Conservation (phyloP, 2,113 vertebrate genomes). For the Cathartes aura region DNA sequence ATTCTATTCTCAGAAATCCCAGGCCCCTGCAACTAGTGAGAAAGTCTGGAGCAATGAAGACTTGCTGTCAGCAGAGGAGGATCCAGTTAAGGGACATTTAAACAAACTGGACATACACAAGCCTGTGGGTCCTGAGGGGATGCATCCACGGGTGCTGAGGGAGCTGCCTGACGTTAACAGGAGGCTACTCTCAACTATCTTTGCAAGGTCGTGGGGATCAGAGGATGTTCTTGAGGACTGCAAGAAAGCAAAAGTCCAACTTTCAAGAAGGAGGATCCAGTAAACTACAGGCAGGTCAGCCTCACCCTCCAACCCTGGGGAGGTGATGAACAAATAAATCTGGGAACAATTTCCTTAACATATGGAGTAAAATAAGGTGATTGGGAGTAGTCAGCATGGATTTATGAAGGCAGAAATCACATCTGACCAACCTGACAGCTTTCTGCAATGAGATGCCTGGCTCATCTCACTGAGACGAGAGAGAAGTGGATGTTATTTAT, state of each 20-base stretch:
- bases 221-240: neutral
- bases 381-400: neutral
- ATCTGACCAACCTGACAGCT: neutral
- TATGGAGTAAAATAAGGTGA: neutral
- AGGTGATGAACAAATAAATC: neutral
- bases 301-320: neutral
- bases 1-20: neutral
- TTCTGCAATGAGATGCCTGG: neutral
- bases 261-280: neutral
- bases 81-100: neutral
- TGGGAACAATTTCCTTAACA: neutral
- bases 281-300: neutral
- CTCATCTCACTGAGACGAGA: neutral
- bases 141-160: neutral
- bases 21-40: neutral
- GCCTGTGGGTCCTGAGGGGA: neutral
- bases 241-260: neutral
- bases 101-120: neutral
- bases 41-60: neutral
- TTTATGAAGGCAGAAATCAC: conserved; percentile 23
- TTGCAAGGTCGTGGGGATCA: neutral
- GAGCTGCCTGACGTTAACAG: neutral
- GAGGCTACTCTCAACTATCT: neutral
- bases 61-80: neutral
- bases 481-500: neutral